Percentiles rank a stretch among this genome's conserved stretches.
These are phyloP conservation scores for Diogma glabrata DNA, from an alignment of 2,888 invertebrate species.

Conservation along the genomic window DNA sequence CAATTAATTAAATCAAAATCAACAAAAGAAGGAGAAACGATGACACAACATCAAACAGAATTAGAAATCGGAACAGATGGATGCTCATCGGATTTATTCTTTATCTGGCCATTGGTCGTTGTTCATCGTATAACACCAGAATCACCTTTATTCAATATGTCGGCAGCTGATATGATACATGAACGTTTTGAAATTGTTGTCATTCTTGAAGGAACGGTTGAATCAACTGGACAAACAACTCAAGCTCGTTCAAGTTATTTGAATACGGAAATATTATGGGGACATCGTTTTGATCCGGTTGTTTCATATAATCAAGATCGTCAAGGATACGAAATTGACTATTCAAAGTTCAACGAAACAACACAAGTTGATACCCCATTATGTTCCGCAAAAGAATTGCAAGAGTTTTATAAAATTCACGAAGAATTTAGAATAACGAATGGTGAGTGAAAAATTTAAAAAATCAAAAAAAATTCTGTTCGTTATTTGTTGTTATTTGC, in stretches of 20 bases:
- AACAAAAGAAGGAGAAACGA: slow-evolving; percentile 69
- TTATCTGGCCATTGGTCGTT: slow-evolving; percentile 93
- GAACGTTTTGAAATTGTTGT: slow-evolving; percentile 80
- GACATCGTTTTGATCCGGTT: slow-evolving; percentile 70
- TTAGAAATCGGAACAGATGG: slow-evolving; percentile 66
- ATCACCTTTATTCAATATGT: slow-evolving; percentile 82
- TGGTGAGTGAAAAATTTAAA: too few species aligned
- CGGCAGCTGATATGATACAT: slow-evolving; percentile 72
- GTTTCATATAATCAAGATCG: slow-evolving; percentile 59
- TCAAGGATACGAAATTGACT: slow-evolving; percentile 73
- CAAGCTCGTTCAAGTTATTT: slow-evolving; percentile 76
- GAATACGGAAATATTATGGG: slow-evolving; percentile 68
- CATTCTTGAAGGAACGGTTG: slow-evolving; percentile 79
- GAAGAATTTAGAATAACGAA: slow-evolving; percentile 24
- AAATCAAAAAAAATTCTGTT: too few species aligned
- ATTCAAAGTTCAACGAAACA: slow-evolving; percentile 75
- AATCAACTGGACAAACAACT: slow-evolving; percentile 75
- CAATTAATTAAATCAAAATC: slow-evolving; percentile 70
- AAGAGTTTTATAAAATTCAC: slow-evolving; percentile 45
- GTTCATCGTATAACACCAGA: slow-evolving; percentile 76
- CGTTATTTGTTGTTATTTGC: too few species aligned
- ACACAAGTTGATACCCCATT: slow-evolving; percentile 75
- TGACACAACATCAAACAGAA: slow-evolving; percentile 74
- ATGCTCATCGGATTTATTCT: slow-evolving; percentile 78
- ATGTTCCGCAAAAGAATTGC: slow-evolving; percentile 62